Evolutionary conservation across 2,888 invertebrate species (phyloP).

Genomic region (Eupithecia subfuscata): DNA sequence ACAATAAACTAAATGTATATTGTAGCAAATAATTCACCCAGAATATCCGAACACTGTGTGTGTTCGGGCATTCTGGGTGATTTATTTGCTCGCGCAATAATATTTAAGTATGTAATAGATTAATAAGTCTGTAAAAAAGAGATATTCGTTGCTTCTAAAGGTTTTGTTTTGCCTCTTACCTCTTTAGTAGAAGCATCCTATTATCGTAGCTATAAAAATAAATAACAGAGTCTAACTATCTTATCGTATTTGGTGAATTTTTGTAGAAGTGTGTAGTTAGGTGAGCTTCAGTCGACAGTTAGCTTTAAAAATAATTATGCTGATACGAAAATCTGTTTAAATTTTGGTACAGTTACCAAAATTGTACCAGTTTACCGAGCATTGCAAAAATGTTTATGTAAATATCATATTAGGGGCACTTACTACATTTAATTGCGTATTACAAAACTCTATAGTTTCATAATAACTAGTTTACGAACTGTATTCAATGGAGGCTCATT

Average conservation of each 20-base stretch:
- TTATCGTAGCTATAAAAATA: too few relatives aligned
- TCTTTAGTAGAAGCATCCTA: too few relatives aligned
- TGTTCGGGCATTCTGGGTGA: too few relatives aligned
- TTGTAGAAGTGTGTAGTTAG: neutral
- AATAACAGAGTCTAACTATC: neutral
- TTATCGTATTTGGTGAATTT: neutral
- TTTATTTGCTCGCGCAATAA: too few relatives aligned
- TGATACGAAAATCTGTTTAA: constrained; percentile 39
- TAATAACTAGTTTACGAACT: constrained; percentile 34
- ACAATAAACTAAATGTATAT: too few relatives aligned
- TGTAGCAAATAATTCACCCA: too few relatives aligned
- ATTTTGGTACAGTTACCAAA: constrained; percentile 25
- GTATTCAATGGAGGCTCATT: neutral
- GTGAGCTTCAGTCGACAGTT: constrained; percentile 3
- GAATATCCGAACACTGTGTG: too few relatives aligned
- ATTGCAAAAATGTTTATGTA: constrained; percentile 40
- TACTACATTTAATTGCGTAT: constrained; percentile 38
- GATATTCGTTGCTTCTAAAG: too few relatives aligned
- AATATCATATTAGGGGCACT: constrained; percentile 38
- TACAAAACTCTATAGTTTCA: constrained; percentile 34
- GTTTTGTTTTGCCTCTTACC: too few relatives aligned
- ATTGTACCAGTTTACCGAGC: constrained; percentile 8
- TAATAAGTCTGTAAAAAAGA: too few relatives aligned
- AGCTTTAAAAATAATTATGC: constrained; percentile 34
- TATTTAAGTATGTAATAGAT: too few relatives aligned